These are phyloP conservation scores for Azemiops feae DNA, from an alignment of 2,113 vertebrate species.

Conservation along the genomic window DNA sequence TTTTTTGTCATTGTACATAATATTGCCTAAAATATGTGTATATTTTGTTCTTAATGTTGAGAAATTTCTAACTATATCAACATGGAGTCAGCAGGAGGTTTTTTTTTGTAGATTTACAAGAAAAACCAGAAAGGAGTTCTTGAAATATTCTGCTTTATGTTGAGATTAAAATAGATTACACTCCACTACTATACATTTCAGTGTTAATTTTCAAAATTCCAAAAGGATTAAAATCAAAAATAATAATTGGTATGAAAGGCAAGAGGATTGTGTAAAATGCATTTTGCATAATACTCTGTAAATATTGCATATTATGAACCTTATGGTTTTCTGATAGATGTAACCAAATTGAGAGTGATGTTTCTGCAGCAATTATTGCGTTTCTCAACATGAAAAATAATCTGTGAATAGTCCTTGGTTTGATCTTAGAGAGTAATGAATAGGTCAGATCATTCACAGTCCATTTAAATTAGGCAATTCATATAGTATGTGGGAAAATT, in stretches of 20 bases:
- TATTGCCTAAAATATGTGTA: accelerated
- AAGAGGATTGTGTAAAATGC: not conserved
- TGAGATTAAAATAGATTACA: not conserved
- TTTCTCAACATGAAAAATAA: not conserved
- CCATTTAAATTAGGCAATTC: not conserved
- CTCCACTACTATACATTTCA: not conserved
- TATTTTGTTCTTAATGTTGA: not conserved
- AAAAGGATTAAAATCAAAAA: not conserved
- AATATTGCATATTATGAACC: not conserved
- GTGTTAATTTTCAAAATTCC: not conserved
- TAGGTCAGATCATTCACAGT: not conserved
- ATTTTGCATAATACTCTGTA: not conserved
- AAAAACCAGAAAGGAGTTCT: not conserved
- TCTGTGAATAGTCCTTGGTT: not conserved
- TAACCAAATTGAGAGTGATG: not conserved
- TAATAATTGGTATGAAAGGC: not conserved
- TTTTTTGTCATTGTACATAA: not conserved
- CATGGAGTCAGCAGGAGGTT: not conserved
- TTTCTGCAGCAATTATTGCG: not conserved
- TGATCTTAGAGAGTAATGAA: not conserved
- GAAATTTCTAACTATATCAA: not conserved
- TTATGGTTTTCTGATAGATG: not conserved
- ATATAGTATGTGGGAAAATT: not conserved
- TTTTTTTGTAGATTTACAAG: not conserved
- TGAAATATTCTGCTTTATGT: not conserved